Evolutionary conservation across 2,888 invertebrate genomes (phyloP).

Genomic region (Blastobasis lacticolella): DNA sequence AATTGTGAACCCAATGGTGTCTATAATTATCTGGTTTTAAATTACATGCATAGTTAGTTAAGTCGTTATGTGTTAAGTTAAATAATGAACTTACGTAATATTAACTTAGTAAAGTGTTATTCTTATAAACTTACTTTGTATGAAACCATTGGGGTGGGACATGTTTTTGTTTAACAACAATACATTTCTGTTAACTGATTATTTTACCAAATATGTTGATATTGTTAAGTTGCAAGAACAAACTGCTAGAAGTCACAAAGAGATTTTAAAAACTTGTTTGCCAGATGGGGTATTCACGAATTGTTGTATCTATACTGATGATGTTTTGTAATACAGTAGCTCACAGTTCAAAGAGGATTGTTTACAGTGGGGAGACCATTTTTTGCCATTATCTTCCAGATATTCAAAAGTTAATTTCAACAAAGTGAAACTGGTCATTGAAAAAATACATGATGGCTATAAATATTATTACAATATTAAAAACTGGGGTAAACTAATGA

Average conservation of each 20-base stretch:
- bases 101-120: no score
- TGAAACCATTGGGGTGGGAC: not conserved
- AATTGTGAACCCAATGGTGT: no score
- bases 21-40: no score
- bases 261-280: constrained; percentile 3
- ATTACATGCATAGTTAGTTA: no score
- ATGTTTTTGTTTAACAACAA: constrained; percentile 6
- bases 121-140: no score
- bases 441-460: not conserved
- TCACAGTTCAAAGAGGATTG: constrained; percentile 1
- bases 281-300: constrained; percentile 5
- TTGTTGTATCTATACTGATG: constrained; percentile 4
- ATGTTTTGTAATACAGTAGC: constrained; percentile 3
- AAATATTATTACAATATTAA: constrained; percentile 7
- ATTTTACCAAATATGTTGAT: constrained; percentile 5
- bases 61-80: no score
- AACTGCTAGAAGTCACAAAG: constrained; percentile 1
- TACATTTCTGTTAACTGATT: constrained; percentile 4
- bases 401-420: not conserved
- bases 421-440: not conserved
- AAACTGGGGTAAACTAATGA: constrained; percentile 1
- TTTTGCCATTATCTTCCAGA: not conserved
- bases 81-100: no score
- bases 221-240: constrained; percentile 4
- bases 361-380: not conserved